Percentiles rank a stretch among this genome's conserved stretches.
Evolutionary conservation across 2,113 vertebrate species (phyloP).

Genomic region (Archilochus colubris): DNA sequence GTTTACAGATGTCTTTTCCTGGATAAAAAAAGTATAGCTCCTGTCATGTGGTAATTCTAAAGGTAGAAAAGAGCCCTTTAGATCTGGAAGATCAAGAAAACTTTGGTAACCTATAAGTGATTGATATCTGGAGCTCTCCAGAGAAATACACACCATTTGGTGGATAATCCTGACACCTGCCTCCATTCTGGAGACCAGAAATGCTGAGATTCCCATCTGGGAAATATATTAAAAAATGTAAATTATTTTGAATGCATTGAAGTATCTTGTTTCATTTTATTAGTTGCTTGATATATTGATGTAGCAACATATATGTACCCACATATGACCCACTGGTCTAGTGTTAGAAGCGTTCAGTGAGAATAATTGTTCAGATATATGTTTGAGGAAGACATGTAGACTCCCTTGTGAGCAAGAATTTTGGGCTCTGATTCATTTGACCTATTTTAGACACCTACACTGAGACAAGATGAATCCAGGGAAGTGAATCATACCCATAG

Average conservation of each 20-base stretch:
- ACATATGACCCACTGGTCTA: background rate
- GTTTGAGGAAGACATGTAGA: background rate
- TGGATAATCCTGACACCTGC: background rate
- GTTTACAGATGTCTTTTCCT: background rate
- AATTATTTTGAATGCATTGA: background rate
- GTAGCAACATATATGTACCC: background rate
- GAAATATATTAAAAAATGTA: background rate
- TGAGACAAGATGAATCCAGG: conserved; percentile 18
- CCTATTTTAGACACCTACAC: conserved; percentile 64
- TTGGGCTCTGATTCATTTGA: conserved; percentile 59
- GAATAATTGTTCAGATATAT: background rate
- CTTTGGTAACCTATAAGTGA: background rate
- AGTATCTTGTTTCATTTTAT: background rate
- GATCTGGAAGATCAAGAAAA: background rate
- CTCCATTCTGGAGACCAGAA: background rate
- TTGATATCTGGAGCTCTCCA: background rate
- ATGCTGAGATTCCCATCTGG: background rate
- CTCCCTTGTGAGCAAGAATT: background rate
- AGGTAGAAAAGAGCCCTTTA: background rate
- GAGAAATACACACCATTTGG: background rate
- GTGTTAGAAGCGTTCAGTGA: background rate
- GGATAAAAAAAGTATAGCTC: background rate
- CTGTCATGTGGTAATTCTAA: background rate
- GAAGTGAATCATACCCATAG: background rate
- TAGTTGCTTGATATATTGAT: background rate